Conservation (phyloP, 1,140 invertebrate genomes). For the Onthophagus taurus region DNA sequence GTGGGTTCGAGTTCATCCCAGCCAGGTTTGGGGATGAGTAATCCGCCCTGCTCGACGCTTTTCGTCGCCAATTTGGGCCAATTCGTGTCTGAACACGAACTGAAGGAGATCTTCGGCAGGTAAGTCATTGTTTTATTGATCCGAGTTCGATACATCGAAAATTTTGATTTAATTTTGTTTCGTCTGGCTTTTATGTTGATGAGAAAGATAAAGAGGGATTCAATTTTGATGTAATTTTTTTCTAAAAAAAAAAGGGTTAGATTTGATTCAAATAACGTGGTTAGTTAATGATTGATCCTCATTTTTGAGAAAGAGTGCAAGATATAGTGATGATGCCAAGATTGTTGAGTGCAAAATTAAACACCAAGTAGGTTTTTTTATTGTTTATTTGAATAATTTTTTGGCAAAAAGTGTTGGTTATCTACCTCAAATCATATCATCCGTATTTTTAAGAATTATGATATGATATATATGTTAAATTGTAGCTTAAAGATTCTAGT, state of each 20-base stretch:
- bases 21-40: slow-evolving; percentile 49
- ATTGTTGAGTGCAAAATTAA: too few species aligned
- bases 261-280: too few species aligned
- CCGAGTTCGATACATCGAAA: not conserved
- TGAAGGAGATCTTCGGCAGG: slow-evolving; percentile 97
- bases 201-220: not conserved
- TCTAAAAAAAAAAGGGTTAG: not conserved
- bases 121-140: slow-evolving; percentile 42
- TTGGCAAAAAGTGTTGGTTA: too few species aligned
- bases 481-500: too few species aligned
- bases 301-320: slow-evolving; percentile 18
- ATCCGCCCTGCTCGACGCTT: slow-evolving; percentile 89
- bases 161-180: slow-evolving; percentile 3
- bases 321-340: slow-evolving; percentile 20
- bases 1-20: slow-evolving; percentile 72
- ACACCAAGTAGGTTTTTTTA: too few species aligned
- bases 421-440: too few species aligned
- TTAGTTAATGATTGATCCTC: too few species aligned
- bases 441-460: too few species aligned
- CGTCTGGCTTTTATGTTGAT: not conserved
- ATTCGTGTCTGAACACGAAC: slow-evolving; percentile 92
- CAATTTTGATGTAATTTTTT: not conserved
- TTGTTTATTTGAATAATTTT: too few species aligned
- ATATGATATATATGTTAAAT: too few species aligned
- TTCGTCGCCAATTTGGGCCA: slow-evolving; percentile 95